Evolutionary conservation across 2,113 vertebrate genomes (phyloP).

Genomic region (Cercopithecus mona): DNA sequence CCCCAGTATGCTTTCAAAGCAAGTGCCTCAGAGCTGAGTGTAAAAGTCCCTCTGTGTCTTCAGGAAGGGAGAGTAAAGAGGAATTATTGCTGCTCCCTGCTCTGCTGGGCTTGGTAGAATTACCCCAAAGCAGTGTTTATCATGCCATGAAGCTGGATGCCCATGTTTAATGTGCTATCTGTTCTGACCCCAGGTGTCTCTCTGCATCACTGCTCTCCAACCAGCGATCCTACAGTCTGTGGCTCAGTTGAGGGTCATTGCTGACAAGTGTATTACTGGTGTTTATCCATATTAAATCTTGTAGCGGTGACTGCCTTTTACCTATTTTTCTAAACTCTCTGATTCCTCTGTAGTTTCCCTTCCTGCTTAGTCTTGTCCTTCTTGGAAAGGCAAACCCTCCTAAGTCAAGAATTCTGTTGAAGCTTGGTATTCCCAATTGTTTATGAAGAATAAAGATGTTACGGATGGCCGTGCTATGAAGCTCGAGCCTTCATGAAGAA

Average conservation of each 20-base stretch:
- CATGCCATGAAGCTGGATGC: conserved; percentile 57
- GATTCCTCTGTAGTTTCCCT: conserved; percentile 9
- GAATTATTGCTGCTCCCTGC: conserved; percentile 66
- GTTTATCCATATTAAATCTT: conserved; percentile 77
- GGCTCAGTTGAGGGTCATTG: conserved; percentile 57
- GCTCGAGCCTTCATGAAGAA: background rate
- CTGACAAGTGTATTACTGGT: conserved; percentile 71
- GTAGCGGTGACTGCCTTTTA: conserved; percentile 45
- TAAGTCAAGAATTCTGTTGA: background rate
- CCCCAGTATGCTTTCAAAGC: conserved; percentile 8
- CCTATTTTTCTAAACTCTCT: conserved; percentile 47
- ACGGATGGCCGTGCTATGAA: background rate
- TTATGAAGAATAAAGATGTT: background rate
- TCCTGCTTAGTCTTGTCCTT: background rate
- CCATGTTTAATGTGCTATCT: conserved; percentile 70
- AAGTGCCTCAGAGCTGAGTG: conserved; percentile 14
- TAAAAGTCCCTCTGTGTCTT: conserved; percentile 52
- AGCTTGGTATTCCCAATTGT: background rate
- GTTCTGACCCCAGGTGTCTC: conserved; percentile 68
- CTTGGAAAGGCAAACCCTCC: conserved; percentile 30
- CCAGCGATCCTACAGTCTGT: background rate
- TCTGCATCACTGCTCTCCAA: conserved; percentile 61
- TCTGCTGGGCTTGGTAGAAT: conserved; percentile 70
- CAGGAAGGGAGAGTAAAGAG: conserved; percentile 58
- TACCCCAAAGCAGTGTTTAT: conserved; percentile 76